Evolutionary conservation across 2,888 invertebrate genomes (phyloP).

Genomic region (Siphlonurus alternatus): DNA sequence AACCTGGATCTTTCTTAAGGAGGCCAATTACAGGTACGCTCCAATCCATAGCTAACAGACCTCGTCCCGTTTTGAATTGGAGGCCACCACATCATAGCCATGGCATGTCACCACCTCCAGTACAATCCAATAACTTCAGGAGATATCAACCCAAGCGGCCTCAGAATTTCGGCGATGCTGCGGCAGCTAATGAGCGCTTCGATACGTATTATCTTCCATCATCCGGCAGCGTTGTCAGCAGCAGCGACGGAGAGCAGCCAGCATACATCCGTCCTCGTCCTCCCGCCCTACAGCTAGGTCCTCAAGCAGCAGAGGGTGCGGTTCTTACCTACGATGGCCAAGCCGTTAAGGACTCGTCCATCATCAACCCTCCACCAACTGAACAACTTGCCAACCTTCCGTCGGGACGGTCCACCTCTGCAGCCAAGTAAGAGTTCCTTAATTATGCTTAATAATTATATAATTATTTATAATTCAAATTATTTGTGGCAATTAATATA

Average conservation of each 20-base stretch:
- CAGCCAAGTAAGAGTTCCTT: not conserved
- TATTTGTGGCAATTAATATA: no score
- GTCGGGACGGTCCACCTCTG: conserved; percentile 9
- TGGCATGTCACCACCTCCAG: not conserved
- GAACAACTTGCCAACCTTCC: conserved; percentile 2
- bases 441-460: no score
- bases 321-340: not conserved
- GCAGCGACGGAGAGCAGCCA: conserved; percentile 6
- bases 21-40: not conserved
- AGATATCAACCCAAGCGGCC: not conserved
- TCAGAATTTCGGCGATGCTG: conserved; percentile 31
- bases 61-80: not conserved
- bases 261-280: conserved; percentile 7
- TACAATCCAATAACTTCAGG: not conserved
- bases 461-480: no score
- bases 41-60: not conserved
- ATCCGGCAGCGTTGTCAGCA: conserved; percentile 27
- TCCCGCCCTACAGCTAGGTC: conserved; percentile 7
- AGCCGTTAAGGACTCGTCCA: not conserved
- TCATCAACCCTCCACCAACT: not conserved
- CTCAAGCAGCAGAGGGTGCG: not conserved
- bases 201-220: conserved; percentile 62
- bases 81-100: not conserved
- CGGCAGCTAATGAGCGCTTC: conserved; percentile 51
- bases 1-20: not conserved